phyloP scores from a whole-genome alignment of 2,888 invertebrate species.

The Cosmopolites sordidus region DNA sequence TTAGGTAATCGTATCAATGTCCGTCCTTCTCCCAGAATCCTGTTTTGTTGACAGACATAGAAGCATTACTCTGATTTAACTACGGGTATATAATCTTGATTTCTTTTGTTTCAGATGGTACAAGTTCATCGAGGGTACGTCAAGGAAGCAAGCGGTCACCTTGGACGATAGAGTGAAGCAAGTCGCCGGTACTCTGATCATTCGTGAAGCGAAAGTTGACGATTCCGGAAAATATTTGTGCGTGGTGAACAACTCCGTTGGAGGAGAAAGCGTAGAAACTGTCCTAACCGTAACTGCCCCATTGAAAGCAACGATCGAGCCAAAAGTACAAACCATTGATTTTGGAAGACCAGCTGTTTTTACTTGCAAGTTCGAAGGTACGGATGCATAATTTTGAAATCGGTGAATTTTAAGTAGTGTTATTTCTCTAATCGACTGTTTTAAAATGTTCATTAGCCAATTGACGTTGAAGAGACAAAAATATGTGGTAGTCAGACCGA shows the following conservation, averaged over 20 bases:
- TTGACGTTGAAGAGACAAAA: too few species aligned
- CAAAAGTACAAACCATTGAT: constrained; percentile 83
- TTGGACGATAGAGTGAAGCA: constrained; percentile 86
- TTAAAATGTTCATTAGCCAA: too few species aligned
- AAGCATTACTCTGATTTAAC: too few species aligned
- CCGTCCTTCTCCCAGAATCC: too few species aligned
- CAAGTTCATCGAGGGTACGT: constrained; percentile 85
- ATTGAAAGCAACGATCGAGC: constrained; percentile 81
- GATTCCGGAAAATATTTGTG: constrained; percentile 94
- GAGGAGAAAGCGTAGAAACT: constrained; percentile 89
- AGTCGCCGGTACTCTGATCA: constrained; percentile 89
- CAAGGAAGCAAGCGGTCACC: constrained; percentile 82
- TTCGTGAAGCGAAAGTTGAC: constrained; percentile 83
- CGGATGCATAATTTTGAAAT: not conserved
- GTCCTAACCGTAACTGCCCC: constrained; percentile 90
- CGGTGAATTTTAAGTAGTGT: too few species aligned
- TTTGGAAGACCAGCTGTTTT: constrained; percentile 89
- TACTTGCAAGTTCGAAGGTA: constrained; percentile 82
- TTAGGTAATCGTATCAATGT: constrained; percentile 67
- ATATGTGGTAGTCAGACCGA: too few species aligned
- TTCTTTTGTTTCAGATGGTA: constrained; percentile 80
- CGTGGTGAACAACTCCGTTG: constrained; percentile 91
- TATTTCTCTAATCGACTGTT: too few species aligned
- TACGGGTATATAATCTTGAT: constrained; percentile 8
- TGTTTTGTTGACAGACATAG: too few species aligned